phyloP scores from a whole-genome alignment of 1,140 invertebrate genomes.

The Cyrtorhinus lividipennis region DNA sequence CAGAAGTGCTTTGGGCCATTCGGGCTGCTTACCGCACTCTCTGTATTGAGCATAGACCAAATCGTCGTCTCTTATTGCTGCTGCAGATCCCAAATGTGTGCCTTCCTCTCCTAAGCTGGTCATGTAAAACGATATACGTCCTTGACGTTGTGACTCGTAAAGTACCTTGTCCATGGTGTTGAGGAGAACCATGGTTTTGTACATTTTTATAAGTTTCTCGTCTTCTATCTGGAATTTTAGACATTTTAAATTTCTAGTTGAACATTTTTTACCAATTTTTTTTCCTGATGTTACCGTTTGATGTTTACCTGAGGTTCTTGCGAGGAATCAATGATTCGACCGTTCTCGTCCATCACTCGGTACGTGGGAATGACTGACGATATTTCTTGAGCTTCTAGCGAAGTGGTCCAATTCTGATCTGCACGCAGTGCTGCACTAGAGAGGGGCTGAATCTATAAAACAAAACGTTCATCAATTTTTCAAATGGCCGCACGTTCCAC shows the following conservation, averaged over 20 bases:
- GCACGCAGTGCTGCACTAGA: no score
- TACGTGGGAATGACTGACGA: slow-evolving; percentile 14
- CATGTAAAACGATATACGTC: slow-evolving; percentile 99
- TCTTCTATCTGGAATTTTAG: slow-evolving; percentile 41
- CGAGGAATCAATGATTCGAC: slow-evolving; percentile 13
- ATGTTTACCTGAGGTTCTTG: slow-evolving; percentile 23
- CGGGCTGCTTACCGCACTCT: slow-evolving; percentile 72
- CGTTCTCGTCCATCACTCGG: slow-evolving; percentile 20
- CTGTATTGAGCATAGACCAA: slow-evolving; percentile 90
- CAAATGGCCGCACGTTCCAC: no score
- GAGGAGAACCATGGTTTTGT: slow-evolving; percentile 73
- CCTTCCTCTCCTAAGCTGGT: slow-evolving; percentile 97
- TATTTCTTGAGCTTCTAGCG: neutral
- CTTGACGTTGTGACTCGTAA: slow-evolving; percentile 96
- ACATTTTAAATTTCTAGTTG: no score
- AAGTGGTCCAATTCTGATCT: no score
- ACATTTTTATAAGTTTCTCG: slow-evolving; percentile 65
- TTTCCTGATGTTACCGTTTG: no score
- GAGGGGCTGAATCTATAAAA: no score
- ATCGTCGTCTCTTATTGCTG: slow-evolving; percentile 72
- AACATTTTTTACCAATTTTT: no score
- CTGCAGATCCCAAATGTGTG: slow-evolving; percentile 82
- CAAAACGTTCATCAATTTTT: no score
- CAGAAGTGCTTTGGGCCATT: no score
- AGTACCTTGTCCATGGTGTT: slow-evolving; percentile 92